A percentile compares a stretch with the other conserved stretches of the same genome.
Conservation (phyloP, 2,797 vertebrate species). For the Podarcis siculus region DNA sequence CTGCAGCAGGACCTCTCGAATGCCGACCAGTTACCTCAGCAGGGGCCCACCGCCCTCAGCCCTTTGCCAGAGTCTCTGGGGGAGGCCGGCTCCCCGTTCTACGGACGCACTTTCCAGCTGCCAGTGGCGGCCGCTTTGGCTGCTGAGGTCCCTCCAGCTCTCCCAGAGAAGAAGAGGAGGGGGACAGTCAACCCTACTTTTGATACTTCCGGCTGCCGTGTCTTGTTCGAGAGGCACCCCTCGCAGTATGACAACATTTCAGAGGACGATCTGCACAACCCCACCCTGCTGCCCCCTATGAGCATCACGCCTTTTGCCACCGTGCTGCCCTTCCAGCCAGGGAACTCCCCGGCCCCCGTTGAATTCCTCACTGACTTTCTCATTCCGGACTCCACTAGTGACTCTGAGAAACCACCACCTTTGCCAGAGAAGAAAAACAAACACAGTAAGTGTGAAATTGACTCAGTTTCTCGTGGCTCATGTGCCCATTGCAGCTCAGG, state of each 20-base stretch:
- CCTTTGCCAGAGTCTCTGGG: conserved; percentile 91
- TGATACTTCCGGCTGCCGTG: conserved; percentile 78
- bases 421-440: conserved; percentile 97
- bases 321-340: conserved; percentile 83
- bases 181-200: conserved; percentile 80
- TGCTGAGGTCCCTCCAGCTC: conserved; percentile 87
- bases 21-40: conserved; percentile 86
- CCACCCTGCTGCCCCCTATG: conserved; percentile 58
- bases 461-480: background rate
- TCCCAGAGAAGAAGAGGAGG: conserved; percentile 94
- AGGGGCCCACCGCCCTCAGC: conserved; percentile 84
- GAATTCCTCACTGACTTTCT: conserved; percentile 82
- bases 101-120: conserved; percentile 82
- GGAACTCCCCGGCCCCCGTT: conserved; percentile 69
- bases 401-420: conserved; percentile 90
- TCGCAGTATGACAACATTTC: conserved; percentile 95
- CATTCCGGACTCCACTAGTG: conserved; percentile 77
- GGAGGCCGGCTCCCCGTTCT: conserved; percentile 89
- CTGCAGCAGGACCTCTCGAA: conserved; percentile 96
- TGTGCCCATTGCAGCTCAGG: background rate
- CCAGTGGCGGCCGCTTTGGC: conserved; percentile 68
- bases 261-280: conserved; percentile 86
- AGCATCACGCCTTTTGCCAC: conserved; percentile 80
- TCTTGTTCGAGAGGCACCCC: conserved; percentile 88
- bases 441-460: conserved; percentile 86